Evolutionary conservation across 2,113 vertebrate genomes (phyloP), one percentile per base, ranked within the genome.

Genomic region (Toxotes jaculatrix): DNA sequence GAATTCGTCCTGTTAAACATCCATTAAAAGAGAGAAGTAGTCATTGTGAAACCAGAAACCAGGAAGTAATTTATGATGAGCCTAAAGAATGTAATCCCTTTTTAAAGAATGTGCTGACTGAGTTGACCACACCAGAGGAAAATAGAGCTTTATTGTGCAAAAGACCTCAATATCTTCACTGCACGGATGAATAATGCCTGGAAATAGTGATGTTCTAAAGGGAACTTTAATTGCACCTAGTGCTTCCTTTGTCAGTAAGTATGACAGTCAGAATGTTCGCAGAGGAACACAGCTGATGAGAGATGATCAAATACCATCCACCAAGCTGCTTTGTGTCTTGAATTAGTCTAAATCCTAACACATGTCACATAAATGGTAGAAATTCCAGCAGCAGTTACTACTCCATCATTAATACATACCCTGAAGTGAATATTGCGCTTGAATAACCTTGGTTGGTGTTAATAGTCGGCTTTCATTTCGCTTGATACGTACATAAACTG

Each of bases 11-110:
- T 2, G 7, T 43, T 42, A 27, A 31, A 45, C 21, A 13, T 11
- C 0, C 16, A 8, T 38, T 42, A 34, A 76, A 61, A 63, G 66
- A 17, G 31, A 74, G 74, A 87, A 86, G 69, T 19, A 4, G 2
- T 62, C 1, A 64, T 82, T 21, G 12, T 56, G 27, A 68, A 82
- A 89, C 27, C 14, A 17, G 32, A 86, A 91, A 85, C 2, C 6
- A 45, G 71, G 87, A 91, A 89, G 62, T 13, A 2, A 42, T 51
- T 83, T 75, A 38, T 85, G 55, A 86, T 83, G 79, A 83, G 4
- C 6, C 27, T 3, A 23, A 65, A 16, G 31, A 74, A 59, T 70
- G 1, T n/a, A 1, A 47, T 21, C 5, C 16, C 2, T 59, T 9
- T 36, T 72, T 36, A 17, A 32, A 60, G 14, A 87, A 78, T 74